Evolutionary conservation across 2,113 vertebrate genomes (phyloP), one percentile per base, ranked within the genome.

Genomic region (Boleophthalmus pectinirostris): DNA sequence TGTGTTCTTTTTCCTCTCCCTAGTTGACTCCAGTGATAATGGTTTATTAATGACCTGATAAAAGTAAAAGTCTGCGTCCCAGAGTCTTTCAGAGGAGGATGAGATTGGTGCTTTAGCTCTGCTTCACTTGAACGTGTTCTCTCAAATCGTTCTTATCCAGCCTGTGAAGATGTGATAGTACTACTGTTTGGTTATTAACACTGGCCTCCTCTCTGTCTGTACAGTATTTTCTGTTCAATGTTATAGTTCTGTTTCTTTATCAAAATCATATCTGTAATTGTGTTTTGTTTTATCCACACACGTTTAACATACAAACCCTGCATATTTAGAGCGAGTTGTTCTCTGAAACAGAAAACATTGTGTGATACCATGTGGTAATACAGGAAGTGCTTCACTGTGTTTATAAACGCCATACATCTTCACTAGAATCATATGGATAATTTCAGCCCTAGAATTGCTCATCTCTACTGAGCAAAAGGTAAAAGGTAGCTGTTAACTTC

Each of bases 151-250:
- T 25, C 61, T 53, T 72, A 80, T 73, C 45, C 70, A 72, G 43
- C 60, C n/a, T 49, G 10, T 57, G 63, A 4, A 23, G 38, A 49
- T 15, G 51, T 4, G 7, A 45, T 20, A 20, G 3, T 18, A 10
- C 51, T 45, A 29, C 35, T 2, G 24, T 69, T 77, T 78, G 47
- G 83, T 82, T 63, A 60, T 68, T 66, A 74, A 21, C 60, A 43
- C 66, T 53, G 56, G 67, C 56, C 49, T 56, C 21, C n/a, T 47
- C 29, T 29, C 29, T 29, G 29, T 29, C 29, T 29, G 2, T 29
- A 29, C 29, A 29, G 2, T 29, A 29, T 29, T 29, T 2, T 29
- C 29, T 29, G 29, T 29, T 29, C 9, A 54, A 9, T 10, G 51
- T n/a, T 70, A 46, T 77, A 74, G 38, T 79, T 78, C 75, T 84